Evolutionary conservation across 2,113 vertebrate species (phyloP), one percentile per base, ranked within the genome.

Genomic region (Gymnocephalus cernua): DNA sequence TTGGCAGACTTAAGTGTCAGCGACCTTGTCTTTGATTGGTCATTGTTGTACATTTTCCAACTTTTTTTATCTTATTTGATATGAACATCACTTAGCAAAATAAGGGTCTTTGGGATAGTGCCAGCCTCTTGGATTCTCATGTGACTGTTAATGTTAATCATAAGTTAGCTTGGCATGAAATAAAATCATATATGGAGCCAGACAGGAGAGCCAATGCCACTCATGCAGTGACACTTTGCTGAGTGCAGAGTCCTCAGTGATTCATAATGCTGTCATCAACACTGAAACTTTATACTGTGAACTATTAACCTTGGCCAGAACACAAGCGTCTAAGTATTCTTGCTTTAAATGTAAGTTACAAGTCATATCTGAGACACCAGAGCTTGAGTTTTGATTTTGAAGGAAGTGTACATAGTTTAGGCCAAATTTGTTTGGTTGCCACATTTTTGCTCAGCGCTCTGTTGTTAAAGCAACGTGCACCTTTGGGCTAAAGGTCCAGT

Each of bases 211-310:
- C 65, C 54, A 76, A 5, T 10, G 50, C 35, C 71, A 45, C 29
- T 62, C 51, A 73, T 14, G 13, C 59, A 19, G 67, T 77, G 86
- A 77, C 79, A 85, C 76, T 90, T 86, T 79, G 71, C 79, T 77
- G 64, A 79, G 62, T 82, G 47, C 62, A 83, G 62, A 83, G 64
- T 87, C 48, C 32, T 71, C 58, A 21, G 45, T 86, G 63, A 84
- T 77, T 88, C n/a, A 10, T 73, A 74, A 57, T 21, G 81, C 70
- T 79, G 83, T 69, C 69, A 66, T 73, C 64, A 79, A 45, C 23
- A 54, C 61, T 70, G 84, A 80, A 66, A 89, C 77, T 11, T 77
- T 23, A 70, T 27, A 63, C 79, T 13, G 8, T 82, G 74, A 91
- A 89, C 90, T 80, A 12, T 68, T 78, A 63, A 84, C 83, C 72